Base-by-base conservation (phyloP, 2,888 invertebrate species). In the Brachypalpus laphriformis region DNA sequence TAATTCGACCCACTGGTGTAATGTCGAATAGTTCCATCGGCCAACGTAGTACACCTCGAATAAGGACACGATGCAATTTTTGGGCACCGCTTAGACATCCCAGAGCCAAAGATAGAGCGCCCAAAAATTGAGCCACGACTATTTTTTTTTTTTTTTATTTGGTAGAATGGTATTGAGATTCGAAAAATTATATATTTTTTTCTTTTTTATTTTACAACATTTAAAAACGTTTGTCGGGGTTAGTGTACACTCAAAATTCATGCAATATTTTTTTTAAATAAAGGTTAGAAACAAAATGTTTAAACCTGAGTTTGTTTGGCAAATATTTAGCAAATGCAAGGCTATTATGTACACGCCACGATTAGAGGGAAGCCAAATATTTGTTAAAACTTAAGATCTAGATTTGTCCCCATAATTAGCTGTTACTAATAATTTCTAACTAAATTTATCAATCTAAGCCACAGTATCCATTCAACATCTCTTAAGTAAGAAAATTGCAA, bases 1-100 rank as follows among this genome's bases (percentile, higher is more conserved):
- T 93, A 88, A 97, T 94, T 88, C 96, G 93, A 91, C 96, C 96
- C 87, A 94, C 88, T 51, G 96, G 96, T 71, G 96, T 96, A 88
- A 94, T 95, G 92, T 97, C 96, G 93, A 95, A 96, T 93, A 96
- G 94, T 90, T 94, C 93, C 93, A 96, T 94, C 71, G 96, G 96
- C 89, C 94, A 93, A 89, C 93, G 93, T 87, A 96, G 90, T 87
- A 96, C 93, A 89, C 93, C 94, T 72, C 90, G 89, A 89, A 96
- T 92, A 91, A 96, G 92, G 57, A 91, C 90, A 86, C 91, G 90
- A 92, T 95, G 95, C 90, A 95, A 92, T 66, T 92, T 89, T 89
- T 90, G 91, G 89, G 96, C 95, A 88, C 96, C 96, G 87, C 90
- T 89, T 37, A 92, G 87, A 87, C 91, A 91, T 88, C 93, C 93